These are phyloP conservation scores for Percina caprodes DNA, from an alignment of 2,113 vertebrate species.

Conservation along the genomic window DNA sequence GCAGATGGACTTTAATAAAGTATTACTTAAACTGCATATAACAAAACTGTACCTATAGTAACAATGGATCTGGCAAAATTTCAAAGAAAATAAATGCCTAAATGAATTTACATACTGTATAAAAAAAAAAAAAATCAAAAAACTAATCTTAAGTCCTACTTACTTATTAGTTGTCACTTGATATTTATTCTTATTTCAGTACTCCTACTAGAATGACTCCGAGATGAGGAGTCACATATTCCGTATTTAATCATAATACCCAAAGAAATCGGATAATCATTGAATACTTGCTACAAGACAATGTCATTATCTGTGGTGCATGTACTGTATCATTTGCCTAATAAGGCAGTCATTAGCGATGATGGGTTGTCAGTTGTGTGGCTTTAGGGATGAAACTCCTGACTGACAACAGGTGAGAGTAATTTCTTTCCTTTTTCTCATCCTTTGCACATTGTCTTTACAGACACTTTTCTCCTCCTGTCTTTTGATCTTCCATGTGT, in stretches of 20 bases:
- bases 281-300: not conserved
- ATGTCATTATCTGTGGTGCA: constrained; percentile 10
- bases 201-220: not conserved
- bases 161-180: not conserved
- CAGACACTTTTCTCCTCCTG: not conserved
- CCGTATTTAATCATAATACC: constrained; percentile 11
- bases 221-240: not conserved
- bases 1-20: not conserved
- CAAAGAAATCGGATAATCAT: constrained; percentile 7
- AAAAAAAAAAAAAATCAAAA: not conserved
- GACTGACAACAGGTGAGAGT: constrained; percentile 22
- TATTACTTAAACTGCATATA: not conserved
- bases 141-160: not conserved
- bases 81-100: not conserved
- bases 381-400: constrained; percentile 31
- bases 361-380: constrained; percentile 29
- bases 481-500: not conserved
- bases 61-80: not conserved
- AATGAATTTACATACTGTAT: not conserved
- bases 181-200: not conserved
- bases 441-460: not conserved
- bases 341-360: constrained; percentile 35
- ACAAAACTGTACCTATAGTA: not conserved
- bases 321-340: constrained; percentile 39
- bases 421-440: constrained; percentile 8